Percentiles rank a stretch among this genome's conserved stretches.
These are phyloP conservation scores for Pachyrhynchus sulphureomaculatus DNA, from an alignment of 1,140 invertebrate genomes.

Conservation along the genomic window DNA sequence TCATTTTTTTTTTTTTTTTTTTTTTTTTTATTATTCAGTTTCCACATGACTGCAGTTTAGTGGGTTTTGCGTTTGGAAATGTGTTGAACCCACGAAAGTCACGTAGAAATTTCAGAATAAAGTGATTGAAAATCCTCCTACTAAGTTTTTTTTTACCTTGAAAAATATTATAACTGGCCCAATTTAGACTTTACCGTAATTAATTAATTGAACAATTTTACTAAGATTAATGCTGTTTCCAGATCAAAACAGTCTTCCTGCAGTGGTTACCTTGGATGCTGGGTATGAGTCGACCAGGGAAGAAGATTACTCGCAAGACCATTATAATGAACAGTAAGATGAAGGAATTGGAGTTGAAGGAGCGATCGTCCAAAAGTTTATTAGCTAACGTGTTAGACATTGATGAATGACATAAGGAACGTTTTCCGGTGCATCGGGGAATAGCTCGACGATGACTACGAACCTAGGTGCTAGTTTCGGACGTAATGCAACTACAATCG, in stretches of 20 bases:
- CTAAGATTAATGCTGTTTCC: too few relatives aligned
- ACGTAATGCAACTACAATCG: constrained; percentile 57
- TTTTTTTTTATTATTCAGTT: too few relatives aligned
- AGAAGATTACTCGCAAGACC: constrained; percentile 89
- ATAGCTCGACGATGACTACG: constrained; percentile 49
- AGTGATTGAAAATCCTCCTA: too few relatives aligned
- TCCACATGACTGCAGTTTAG: too few relatives aligned
- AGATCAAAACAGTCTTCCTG: constrained; percentile 91
- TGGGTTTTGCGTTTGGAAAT: too few relatives aligned
- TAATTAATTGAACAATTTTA: too few relatives aligned
- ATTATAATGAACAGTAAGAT: constrained; percentile 82
- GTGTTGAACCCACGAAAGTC: too few relatives aligned
- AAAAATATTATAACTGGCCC: too few relatives aligned
- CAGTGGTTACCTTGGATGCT: constrained; percentile 96
- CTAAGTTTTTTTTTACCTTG: too few relatives aligned
- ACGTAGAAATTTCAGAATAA: too few relatives aligned
- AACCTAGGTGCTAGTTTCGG: constrained; percentile 53
- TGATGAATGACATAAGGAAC: constrained; percentile 84
- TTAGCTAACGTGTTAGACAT: constrained; percentile 93
- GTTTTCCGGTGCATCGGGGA: constrained; percentile 45
- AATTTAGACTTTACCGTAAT: too few relatives aligned
- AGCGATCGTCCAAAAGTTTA: constrained; percentile 84
- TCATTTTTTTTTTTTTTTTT: too few relatives aligned
- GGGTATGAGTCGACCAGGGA: constrained; percentile 90
- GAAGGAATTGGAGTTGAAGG: constrained; percentile 83